Evolutionary conservation across 2,888 invertebrate species (phyloP), one percentile per base, ranked within the genome.

Genomic region (Willowsia nigromaculata): DNA sequence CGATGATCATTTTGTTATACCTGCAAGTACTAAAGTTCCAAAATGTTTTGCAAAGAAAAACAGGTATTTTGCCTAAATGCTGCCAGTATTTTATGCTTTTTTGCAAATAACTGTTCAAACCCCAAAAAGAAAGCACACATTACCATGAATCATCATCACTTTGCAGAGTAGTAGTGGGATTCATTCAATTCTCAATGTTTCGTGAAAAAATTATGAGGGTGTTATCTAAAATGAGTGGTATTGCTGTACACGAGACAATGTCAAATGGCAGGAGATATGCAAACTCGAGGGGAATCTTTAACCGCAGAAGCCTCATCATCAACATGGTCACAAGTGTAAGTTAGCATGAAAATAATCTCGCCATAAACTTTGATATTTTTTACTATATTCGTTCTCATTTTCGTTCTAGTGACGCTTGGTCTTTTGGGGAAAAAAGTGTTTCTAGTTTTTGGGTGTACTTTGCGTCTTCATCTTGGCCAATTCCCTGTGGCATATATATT

Each of bases 401-500:
- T 83, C 43, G 68, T n/a, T 65, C 62, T 33, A 11, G 27, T 2
- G 27, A 22, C 4, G 25, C 5, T 59, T 13, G 56, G n/a, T 2
- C 1, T 50, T 50, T 50, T 50, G n/a, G 4, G 50, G n/a, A n/a
- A n/a, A n/a, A n/a, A n/a, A n/a, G n/a, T n/a, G n/a, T n/a, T n/a
- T n/a, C n/a, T n/a, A n/a, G n/a, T n/a, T n/a, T n/a, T n/a, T 18
- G 50, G n/a, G 1, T 59, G 11, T 2, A 59, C 2, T 59, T 18
- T 59, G 22, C 5, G 3, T 13, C 50, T 50, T 59, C 25, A 25
- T 56, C 43, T 53, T 90, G 90, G 84, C 87, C 90, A 87, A 90
- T 68, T 90, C 90, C 90, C 87, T 76, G 56, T 90, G 90, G 90
- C 90, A 90, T 82, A 88, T 82, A 76, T 86, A 50, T 50, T 86